Conservation (phyloP, 2,113 vertebrate genomes). For the Jacana jacana region DNA sequence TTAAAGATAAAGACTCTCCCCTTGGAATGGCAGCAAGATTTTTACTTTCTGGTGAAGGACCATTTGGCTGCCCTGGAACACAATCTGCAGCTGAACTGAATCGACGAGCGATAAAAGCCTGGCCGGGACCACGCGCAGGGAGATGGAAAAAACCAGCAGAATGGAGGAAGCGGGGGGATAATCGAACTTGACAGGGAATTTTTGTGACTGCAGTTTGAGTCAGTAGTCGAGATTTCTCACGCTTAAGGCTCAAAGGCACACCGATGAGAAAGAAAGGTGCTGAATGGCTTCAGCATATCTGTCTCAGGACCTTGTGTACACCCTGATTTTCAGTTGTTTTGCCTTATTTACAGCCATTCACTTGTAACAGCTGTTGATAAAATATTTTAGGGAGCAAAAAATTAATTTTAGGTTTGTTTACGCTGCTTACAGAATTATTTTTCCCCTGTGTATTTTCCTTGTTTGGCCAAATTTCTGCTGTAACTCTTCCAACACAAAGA, state of each 20-base stretch:
- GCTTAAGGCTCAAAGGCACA: not conserved
- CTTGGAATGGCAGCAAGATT: not conserved
- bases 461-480: not conserved
- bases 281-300: not conserved
- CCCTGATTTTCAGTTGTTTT: not conserved
- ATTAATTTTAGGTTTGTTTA: not conserved
- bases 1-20: not conserved
- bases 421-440: not conserved
- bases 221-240: not conserved
- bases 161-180: not conserved
- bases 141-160: not conserved
- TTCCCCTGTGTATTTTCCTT: not conserved
- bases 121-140: fast-evolving
- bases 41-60: not conserved
- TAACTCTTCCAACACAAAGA: not conserved
- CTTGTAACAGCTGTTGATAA: not conserved
- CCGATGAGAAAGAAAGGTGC: not conserved
- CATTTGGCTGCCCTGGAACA: not conserved
- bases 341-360: not conserved
- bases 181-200: not conserved
- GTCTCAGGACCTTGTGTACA: not conserved
- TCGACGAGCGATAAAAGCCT: not conserved
- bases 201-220: not conserved
- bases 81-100: not conserved
- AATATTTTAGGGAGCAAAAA: not conserved